Base-by-base conservation (phyloP, 2,888 invertebrate species). In the Trichopoda pennipes region DNA sequence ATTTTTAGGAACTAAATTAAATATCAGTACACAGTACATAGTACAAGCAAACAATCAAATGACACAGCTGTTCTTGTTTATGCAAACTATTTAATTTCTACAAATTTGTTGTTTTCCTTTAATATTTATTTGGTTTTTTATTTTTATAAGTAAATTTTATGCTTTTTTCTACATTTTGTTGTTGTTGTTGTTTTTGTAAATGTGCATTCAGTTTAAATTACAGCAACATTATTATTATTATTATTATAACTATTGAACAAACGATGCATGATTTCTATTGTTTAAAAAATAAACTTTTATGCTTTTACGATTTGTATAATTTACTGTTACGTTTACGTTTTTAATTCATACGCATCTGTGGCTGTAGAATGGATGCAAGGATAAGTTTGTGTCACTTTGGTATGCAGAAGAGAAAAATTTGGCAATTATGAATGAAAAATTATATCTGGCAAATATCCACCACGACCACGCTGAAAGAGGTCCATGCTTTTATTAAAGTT, bases 31-130 rank as follows among this genome's bases (percentile, higher is more conserved):
- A 16, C 56, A 56, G 42, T 32, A 28, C 14, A 17, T 9, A 16
- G n/a, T 21, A 47, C 19, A 53, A 19, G 44, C 32, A 66, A 61
- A 2, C 12, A 38, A 12, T 3, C 38, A 28, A 76, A 72, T 77
- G 81, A 73, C 77, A 77, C 77, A 81, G 81, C 81, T 81, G 81
- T 64, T 77, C 53, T 69, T 77, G 74, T 77, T 78, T 77, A 74
- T 74, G 73, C 73, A 74, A 81, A 81, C 81, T 69, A 51, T 72
- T 66, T 58, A 64, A 77, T 78, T 78, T 78, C 35, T 58, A 72
- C 28, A 55, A 21, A 12, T 74, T 61, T 68, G 38, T 61, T 63
- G 64, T 75, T 74, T 35, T 56, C n/a, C n/a, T n/a, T n/a, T n/a
- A n/a, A 38, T 38, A 38, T 38, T 38, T 38, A 38, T 38, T 38